Evolutionary conservation across 2,888 invertebrate genomes (phyloP).

Genomic region (Melieria crassipennis): DNA sequence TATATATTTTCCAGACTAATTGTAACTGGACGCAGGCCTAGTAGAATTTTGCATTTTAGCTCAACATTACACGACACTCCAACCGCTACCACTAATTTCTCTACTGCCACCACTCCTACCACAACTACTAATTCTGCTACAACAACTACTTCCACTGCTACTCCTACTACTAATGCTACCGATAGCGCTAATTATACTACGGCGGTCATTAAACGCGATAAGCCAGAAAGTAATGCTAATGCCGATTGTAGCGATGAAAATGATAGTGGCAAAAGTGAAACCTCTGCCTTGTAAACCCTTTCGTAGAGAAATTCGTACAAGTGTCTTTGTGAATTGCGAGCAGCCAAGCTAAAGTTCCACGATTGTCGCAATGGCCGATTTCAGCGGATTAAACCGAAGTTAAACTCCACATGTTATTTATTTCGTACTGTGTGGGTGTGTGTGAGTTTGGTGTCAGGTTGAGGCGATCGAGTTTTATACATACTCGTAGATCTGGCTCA

Average conservation of each 20-base stretch:
- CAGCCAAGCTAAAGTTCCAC: no score
- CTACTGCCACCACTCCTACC: conserved; percentile 44
- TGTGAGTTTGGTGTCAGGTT: background rate
- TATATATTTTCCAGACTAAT: conserved; percentile 60
- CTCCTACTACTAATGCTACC: conserved; percentile 38
- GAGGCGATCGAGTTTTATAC: no score
- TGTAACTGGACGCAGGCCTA: conserved; percentile 65
- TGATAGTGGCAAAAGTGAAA: background rate
- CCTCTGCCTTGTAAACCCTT: background rate
- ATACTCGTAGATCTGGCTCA: background rate
- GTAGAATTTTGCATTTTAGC: conserved; percentile 62
- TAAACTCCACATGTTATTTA: background rate
- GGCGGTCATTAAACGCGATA: background rate
- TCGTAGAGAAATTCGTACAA: no score
- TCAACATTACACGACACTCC: conserved; percentile 54
- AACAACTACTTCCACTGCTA: conserved; percentile 38
- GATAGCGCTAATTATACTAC: conserved; percentile 35
- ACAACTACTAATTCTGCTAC: conserved; percentile 40
- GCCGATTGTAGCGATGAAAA: background rate
- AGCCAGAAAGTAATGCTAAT: background rate
- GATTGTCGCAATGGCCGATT: no score
- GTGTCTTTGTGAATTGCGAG: no score
- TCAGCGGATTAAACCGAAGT: no score
- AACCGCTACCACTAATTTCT: conserved; percentile 36
- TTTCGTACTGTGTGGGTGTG: background rate